phyloP scores from a whole-genome alignment of 2,888 invertebrate species.

The Diplolepis rosae region DNA sequence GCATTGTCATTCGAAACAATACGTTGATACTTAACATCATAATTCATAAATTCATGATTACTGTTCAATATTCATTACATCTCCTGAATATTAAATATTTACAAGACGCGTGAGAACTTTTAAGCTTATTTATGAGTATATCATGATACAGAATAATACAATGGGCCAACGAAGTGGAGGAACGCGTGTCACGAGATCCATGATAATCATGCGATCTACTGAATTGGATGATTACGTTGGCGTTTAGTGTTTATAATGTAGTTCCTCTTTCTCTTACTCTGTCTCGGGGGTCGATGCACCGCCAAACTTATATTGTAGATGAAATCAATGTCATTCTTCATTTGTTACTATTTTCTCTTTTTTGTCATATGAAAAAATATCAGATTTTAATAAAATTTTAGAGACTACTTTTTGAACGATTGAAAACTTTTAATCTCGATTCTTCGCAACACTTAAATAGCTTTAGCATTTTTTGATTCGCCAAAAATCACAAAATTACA shows the following conservation, averaged over 20 bases:
- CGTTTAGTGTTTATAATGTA: constrained; percentile 20
- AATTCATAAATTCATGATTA: neutral
- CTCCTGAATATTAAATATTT: neutral
- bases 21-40: too few species aligned
- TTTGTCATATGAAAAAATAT: too few species aligned
- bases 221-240: constrained; percentile 48
- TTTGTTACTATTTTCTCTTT: too few species aligned
- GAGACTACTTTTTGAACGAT: too few species aligned
- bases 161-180: constrained; percentile 17
- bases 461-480: too few species aligned
- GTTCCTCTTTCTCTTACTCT: neutral
- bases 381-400: too few species aligned
- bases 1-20: too few species aligned
- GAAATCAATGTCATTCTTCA: constrained; percentile 34
- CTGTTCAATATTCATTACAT: neutral
- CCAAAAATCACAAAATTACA: too few species aligned
- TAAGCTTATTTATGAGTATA: constrained; percentile 4
- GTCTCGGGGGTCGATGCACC: constrained; percentile 38
- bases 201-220: constrained; percentile 24
- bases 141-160: constrained; percentile 24
- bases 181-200: constrained; percentile 1
- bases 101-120: constrained; percentile 16
- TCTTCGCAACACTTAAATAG: too few species aligned
- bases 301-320: constrained; percentile 30
- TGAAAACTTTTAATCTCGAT: too few species aligned